Evolutionary conservation across 1,140 invertebrate genomes (phyloP), one percentile per base, ranked within the genome.

Genomic region (Dreissena polymorpha): DNA sequence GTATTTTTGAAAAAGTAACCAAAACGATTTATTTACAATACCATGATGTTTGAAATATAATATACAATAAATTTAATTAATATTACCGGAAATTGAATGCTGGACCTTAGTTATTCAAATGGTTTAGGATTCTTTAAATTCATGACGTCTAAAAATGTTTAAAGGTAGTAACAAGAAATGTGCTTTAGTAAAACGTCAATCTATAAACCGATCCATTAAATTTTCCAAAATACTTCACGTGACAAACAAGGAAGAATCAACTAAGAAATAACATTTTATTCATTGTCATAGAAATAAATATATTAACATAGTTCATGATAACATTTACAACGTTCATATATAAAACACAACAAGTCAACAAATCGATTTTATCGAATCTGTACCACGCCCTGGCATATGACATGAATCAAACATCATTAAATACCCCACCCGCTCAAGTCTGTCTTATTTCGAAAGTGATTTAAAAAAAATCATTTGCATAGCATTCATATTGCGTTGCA

Each of bases 241-340:
- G 12, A 10, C 16, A 60, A 60, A 60, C 16, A 23, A 12, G 10
- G 2, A 12, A 60, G 57, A 18, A 5, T 12, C 2, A 5, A 6
- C 2, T 60, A 60, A 60, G 16, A n/a, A 60, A 60, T 60, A 60
- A 60, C 57, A 60, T 60, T 60, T 60, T 60, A 60, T 60, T 60
- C 2, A n/a, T 60, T 60, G 16, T 60, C 2, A n/a, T 60, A 5
- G 16, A 10, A 60, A 60, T 60, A 60, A 60, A 60, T 60, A 60
- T 60, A 18, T 60, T 60, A 60, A 60, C 16, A 60, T 60, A 60
- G 2, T 60, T 3, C 57, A 60, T n/a, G 16, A 60, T 60, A n/a
- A 60, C 16, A 60, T 23, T n/a, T n/a, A 60, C 57, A 60, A 23
- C 16, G 57, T n/a, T n/a, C 21, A n/a, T 60, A 18, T 6, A n/a